Conservation (phyloP, 2,888 invertebrate species). For the Invenusta paracnida region DNA sequence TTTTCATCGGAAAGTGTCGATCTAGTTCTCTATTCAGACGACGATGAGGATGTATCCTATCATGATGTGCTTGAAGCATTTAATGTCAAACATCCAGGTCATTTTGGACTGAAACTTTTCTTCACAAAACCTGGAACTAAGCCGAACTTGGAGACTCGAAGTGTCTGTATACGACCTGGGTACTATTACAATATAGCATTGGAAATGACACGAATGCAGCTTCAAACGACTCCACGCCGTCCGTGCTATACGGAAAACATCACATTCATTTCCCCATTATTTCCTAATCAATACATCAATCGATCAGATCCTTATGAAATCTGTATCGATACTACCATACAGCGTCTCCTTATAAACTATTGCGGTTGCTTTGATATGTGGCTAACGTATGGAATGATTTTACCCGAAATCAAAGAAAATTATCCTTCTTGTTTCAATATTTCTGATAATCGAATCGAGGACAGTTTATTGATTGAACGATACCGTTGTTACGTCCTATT, state of each 20-base stretch:
- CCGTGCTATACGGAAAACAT: neutral
- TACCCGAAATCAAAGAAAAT: neutral
- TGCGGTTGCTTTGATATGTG: neutral
- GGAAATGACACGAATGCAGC: neutral
- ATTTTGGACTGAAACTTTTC: neutral
- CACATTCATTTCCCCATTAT: neutral
- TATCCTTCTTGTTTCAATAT: neutral
- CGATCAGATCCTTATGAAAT: neutral
- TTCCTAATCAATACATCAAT: neutral
- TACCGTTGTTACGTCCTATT: no score
- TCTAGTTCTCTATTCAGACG: neutral
- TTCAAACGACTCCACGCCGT: neutral
- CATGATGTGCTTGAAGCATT: neutral
- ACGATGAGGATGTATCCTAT: neutral
- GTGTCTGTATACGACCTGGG: neutral
- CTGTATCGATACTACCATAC: neutral
- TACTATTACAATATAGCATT: neutral
- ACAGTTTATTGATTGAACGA: no score
- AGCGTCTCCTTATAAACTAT: neutral
- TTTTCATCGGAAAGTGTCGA: neutral
- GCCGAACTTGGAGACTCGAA: neutral
- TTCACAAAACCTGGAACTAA: neutral
- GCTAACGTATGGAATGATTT: neutral
- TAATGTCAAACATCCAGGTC: neutral
- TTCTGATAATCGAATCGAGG: no score